Evolutionary conservation across 2,113 vertebrate species (phyloP).

Genomic region (Psilopogon haemacephalus): DNA sequence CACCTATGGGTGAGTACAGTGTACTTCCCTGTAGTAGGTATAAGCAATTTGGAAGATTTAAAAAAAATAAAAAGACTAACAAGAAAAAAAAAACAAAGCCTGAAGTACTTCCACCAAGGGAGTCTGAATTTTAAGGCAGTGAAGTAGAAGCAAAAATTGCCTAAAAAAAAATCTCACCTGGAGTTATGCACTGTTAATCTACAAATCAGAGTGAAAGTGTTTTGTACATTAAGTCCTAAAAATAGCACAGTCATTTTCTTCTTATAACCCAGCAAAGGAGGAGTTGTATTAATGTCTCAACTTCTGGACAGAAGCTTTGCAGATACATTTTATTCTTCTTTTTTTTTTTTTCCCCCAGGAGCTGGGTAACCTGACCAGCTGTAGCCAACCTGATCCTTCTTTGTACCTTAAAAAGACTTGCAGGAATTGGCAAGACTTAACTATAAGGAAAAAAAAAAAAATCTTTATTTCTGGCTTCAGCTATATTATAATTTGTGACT

Average conservation of each 20-base stretch:
- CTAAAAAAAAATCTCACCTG: background rate
- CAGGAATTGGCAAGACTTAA: background rate
- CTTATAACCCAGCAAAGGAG: background rate
- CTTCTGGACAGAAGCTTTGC: background rate
- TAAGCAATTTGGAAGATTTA: background rate
- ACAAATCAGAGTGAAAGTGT: background rate
- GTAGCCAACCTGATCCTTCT: background rate
- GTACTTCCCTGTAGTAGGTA: background rate
- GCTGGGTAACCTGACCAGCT: background rate
- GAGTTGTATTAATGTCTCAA: background rate
- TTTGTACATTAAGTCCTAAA: background rate
- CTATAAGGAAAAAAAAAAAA: background rate
- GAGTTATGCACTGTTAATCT: background rate
- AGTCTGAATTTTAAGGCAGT: background rate
- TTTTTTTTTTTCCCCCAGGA: background rate
- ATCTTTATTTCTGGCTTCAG: constrained; percentile 17
- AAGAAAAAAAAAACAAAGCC: background rate
- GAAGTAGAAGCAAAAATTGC: background rate
- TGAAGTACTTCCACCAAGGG: background rate
- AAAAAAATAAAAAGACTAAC: background rate
- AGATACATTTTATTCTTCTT: background rate
- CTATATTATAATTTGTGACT: constrained; percentile 18
- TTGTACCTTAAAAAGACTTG: background rate
- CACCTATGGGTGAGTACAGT: background rate
- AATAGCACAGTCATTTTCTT: background rate